These are phyloP conservation scores for Podilymbus podiceps DNA, from an alignment of 2,113 vertebrate genomes.

Conservation along the genomic window DNA sequence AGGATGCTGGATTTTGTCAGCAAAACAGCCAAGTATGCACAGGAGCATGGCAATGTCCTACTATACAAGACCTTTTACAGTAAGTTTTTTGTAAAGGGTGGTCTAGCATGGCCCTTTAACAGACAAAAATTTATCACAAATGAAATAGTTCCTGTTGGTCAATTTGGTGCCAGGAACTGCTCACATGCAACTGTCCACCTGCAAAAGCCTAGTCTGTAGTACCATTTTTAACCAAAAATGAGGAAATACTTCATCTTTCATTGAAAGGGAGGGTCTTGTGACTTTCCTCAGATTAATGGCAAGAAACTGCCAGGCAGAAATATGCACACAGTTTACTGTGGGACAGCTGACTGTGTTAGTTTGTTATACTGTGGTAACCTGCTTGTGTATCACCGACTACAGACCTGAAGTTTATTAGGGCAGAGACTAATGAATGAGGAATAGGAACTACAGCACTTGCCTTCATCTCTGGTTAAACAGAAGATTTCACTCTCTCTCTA, in stretches of 20 bases:
- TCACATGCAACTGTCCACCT: not conserved
- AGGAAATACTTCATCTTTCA: not conserved
- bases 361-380: not conserved
- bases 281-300: not conserved
- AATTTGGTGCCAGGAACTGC: not conserved
- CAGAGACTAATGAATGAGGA: not conserved
- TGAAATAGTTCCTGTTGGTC: not conserved
- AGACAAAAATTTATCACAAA: not conserved
- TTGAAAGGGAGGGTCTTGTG: not conserved
- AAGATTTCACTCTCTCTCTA: not conserved
- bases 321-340: not conserved
- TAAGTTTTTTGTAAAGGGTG: not conserved
- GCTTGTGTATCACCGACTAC: not conserved
- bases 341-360: not conserved
- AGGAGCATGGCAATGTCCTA: not conserved
- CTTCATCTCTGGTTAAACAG: not conserved
- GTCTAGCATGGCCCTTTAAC: not conserved
- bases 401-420: not conserved
- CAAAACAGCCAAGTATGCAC: not conserved
- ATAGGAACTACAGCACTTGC: not conserved
- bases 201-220: not conserved
- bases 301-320: not conserved
- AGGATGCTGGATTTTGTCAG: not conserved
- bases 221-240: not conserved
- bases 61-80: not conserved